Evolutionary conservation across 1,140 invertebrate genomes (phyloP).

Genomic region (Drosophila guanche): DNA sequence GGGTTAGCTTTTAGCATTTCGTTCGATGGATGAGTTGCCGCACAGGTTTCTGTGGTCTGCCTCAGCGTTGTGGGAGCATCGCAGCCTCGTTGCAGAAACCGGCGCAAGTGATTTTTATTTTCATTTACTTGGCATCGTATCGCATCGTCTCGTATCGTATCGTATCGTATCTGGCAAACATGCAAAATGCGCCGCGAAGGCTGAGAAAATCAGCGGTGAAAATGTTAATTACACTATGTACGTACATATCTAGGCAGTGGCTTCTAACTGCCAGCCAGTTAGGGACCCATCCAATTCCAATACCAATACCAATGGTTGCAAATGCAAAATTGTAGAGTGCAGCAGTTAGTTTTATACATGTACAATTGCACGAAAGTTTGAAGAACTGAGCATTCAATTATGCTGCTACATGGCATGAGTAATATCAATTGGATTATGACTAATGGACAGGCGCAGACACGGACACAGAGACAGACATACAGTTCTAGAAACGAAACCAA

Average conservation of each 20-base stretch:
- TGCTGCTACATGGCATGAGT: conserved; percentile 13
- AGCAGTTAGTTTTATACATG: conserved; percentile 8
- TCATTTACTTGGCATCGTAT: conserved; percentile 16
- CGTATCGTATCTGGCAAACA: conserved; percentile 31
- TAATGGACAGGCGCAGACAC: conserved; percentile 24
- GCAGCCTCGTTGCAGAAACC: conserved; percentile 57
- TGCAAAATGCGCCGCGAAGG: conserved; percentile 69
- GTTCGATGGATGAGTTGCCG: conserved; percentile 69
- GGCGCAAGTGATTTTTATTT: conserved; percentile 72
- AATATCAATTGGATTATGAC: conserved; percentile 44
- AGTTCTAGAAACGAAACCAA: neutral
- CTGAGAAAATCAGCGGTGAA: conserved; percentile 79
- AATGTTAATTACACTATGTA: conserved; percentile 76
- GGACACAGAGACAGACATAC: conserved; percentile 10
- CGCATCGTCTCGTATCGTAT: too few relatives aligned
- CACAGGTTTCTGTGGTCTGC: conserved; percentile 75
- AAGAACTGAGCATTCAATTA: neutral
- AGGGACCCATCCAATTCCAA: conserved; percentile 11
- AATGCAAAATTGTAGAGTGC: conserved; percentile 12
- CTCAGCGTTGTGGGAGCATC: conserved; percentile 73
- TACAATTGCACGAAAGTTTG: too few relatives aligned
- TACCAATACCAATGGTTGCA: conserved; percentile 22
- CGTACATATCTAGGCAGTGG: conserved; percentile 14
- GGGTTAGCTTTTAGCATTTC: conserved; percentile 76
- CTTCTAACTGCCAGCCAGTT: conserved; percentile 43